These are phyloP conservation scores for Dasyornis broadbenti DNA, from an alignment of 2,113 vertebrate genomes.

Conservation along the genomic window DNA sequence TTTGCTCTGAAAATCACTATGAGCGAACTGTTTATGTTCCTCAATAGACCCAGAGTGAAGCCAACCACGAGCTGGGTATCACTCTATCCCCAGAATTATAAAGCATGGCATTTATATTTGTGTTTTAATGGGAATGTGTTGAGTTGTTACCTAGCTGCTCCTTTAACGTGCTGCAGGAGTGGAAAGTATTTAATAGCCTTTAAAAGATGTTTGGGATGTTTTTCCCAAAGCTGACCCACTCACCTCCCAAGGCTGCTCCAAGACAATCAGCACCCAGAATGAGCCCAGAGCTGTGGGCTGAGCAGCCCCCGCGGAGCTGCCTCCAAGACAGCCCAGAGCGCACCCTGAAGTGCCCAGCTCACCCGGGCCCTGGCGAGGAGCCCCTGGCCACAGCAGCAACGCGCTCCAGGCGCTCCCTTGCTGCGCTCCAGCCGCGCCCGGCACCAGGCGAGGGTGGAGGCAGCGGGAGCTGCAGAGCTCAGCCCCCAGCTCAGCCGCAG, in stretches of 20 bases:
- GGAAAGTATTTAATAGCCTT: not conserved
- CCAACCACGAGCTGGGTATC: not conserved
- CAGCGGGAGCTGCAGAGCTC: not conserved
- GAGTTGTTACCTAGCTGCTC: not conserved
- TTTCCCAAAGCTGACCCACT: not conserved
- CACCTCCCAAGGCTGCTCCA: not conserved
- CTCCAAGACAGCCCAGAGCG: not conserved
- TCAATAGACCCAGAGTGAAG: not conserved
- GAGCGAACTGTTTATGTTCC: not conserved
- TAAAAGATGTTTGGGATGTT: not conserved
- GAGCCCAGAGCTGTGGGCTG: not conserved
- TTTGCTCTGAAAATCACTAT: not conserved
- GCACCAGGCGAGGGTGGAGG: not conserved
- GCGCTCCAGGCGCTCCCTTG: fast-evolving
- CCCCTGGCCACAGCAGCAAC: fast-evolving
- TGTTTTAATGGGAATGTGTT: not conserved
- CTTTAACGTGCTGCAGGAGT: not conserved
- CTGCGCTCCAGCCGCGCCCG: not conserved
- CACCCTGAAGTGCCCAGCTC: fast-evolving
- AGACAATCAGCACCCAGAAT: not conserved
- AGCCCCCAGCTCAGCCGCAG: not conserved
- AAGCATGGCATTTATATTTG: not conserved
- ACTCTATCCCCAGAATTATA: not conserved
- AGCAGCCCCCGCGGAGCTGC: not conserved
- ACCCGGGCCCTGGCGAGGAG: not conserved